These are phyloP conservation scores for Anagrus nilaparvatae DNA, from an alignment of 1,140 invertebrate species.

Conservation along the genomic window DNA sequence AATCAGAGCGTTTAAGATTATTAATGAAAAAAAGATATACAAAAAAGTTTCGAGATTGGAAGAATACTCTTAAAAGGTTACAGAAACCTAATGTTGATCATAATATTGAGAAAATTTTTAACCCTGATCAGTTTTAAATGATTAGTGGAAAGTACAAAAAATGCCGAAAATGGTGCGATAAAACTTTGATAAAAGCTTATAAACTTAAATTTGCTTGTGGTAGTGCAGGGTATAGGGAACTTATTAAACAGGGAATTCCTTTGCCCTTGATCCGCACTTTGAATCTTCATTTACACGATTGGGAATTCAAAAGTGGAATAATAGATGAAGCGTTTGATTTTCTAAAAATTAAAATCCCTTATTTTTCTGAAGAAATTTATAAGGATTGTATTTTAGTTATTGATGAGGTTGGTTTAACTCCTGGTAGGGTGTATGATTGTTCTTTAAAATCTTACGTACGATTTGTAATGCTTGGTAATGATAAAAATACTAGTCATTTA, in stretches of 20 bases:
- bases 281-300: too few relatives aligned
- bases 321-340: too few relatives aligned
- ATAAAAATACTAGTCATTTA: not conserved
- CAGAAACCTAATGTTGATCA: too few relatives aligned
- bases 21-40: too few relatives aligned
- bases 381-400: conserved; percentile 14
- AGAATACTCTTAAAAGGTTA: too few relatives aligned
- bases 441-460: conserved; percentile 44
- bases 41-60: too few relatives aligned
- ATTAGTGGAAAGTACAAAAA: too few relatives aligned
- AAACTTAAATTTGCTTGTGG: conserved; percentile 13
- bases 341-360: conserved; percentile 12
- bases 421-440: conserved; percentile 25
- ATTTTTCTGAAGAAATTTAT: conserved; percentile 5
- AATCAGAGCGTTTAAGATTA: too few relatives aligned
- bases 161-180: conserved; percentile 13
- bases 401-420: conserved; percentile 11
- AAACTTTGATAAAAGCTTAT: conserved; percentile 12
- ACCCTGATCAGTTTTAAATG: too few relatives aligned
- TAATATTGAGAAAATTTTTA: too few relatives aligned
- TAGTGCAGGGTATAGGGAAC: conserved; percentile 10
- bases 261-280: conserved; percentile 10
- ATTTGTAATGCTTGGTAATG: not conserved
- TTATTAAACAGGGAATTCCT: conserved; percentile 10
- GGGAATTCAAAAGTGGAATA: too few relatives aligned